Evolutionary conservation across 2,888 invertebrate species (phyloP).

Genomic region (Chaetogeoica ovagalla): DNA sequence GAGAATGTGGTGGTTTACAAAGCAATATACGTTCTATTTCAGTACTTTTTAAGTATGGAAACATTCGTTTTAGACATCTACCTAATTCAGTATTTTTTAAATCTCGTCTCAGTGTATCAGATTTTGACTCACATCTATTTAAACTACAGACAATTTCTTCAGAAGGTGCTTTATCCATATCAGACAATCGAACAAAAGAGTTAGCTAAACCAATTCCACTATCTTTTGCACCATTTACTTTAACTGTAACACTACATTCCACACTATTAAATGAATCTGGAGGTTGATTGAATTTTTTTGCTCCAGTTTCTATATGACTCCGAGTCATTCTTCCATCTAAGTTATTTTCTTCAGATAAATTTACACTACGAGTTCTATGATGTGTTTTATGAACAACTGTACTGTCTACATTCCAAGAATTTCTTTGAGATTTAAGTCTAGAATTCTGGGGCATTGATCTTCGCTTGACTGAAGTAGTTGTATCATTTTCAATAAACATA

Average conservation of each 20-base stretch:
- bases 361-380: conserved; percentile 53
- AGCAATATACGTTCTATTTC: conserved; percentile 46
- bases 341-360: conserved; percentile 55
- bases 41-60: conserved; percentile 61
- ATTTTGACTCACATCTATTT: conserved; percentile 73
- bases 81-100: conserved; percentile 59
- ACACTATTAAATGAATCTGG: conserved; percentile 59
- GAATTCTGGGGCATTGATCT: conserved; percentile 60
- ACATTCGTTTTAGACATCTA: conserved; percentile 64
- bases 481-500: conserved; percentile 63
- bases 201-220: conserved; percentile 45
- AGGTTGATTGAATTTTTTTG: conserved; percentile 61
- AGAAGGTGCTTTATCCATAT: conserved; percentile 68
- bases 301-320: conserved; percentile 62
- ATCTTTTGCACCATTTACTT: conserved; percentile 34
- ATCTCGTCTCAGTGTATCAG: conserved; percentile 68
- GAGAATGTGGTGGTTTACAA: conserved; percentile 38
- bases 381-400: conserved; percentile 50
- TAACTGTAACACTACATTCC: conserved; percentile 31
- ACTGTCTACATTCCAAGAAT: conserved; percentile 62
- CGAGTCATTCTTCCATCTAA: conserved; percentile 55
- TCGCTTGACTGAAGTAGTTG: conserved; percentile 59
- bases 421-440: conserved; percentile 60
- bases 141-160: conserved; percentile 60
- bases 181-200: conserved; percentile 75